Percentiles rank a stretch among this genome's conserved stretches.
Evolutionary conservation across 30 jellyfish, hydroid and myxozoan genomes (phyloP).

Genomic region (Morbakka virulenta): DNA sequence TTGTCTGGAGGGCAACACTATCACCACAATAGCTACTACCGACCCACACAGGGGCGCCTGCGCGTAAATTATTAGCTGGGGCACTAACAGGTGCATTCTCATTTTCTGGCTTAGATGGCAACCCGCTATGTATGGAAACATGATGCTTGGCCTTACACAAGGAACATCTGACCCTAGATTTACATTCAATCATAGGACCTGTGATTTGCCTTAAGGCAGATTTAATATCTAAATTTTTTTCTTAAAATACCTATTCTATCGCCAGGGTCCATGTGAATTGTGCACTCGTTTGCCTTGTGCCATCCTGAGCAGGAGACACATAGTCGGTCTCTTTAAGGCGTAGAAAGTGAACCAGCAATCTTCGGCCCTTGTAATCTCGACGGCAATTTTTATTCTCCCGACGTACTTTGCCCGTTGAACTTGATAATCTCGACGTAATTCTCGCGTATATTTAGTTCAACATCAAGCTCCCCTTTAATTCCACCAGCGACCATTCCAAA

Average conservation of each 20-base stretch:
- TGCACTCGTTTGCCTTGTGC: not conserved
- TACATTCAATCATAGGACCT: not conserved
- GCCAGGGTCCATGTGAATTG: not conserved
- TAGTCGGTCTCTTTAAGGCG: not conserved
- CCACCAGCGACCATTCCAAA: not conserved
- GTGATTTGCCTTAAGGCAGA: not conserved
- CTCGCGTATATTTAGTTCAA: not conserved
- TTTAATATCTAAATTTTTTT: not conserved
- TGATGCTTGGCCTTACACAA: not conserved
- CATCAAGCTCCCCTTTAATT: not conserved
- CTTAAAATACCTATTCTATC: not conserved
- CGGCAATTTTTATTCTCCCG: not conserved
- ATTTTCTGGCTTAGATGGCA: conserved; percentile 1
- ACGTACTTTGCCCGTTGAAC: not conserved
- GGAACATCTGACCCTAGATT: not conserved
- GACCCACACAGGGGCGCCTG: conserved; percentile 8
- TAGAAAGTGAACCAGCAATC: not conserved
- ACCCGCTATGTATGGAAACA: not conserved
- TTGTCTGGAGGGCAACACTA: conserved; percentile 46
- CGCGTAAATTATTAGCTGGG: not conserved
- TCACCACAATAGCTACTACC: conserved; percentile 24
- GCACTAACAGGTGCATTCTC: conserved; percentile 31
- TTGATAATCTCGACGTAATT: not conserved
- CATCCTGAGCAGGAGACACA: not conserved
- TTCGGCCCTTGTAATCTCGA: not conserved